phyloP scores from a whole-genome alignment of 2,797 vertebrate genomes.

The Labeo calbasu region DNA sequence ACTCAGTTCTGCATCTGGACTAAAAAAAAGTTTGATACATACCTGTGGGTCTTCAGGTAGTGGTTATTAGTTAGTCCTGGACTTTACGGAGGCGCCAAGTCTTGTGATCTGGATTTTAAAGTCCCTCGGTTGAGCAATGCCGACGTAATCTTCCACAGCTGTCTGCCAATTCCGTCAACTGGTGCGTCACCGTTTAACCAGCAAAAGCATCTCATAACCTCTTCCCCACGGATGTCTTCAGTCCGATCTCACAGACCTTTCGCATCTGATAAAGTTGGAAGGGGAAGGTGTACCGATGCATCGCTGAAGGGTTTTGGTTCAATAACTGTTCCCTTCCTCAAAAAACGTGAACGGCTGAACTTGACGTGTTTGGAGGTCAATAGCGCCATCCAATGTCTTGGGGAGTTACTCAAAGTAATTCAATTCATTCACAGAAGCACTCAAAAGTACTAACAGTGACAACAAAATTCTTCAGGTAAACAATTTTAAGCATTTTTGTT shows the following conservation, averaged over 20 bases:
- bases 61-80: background rate
- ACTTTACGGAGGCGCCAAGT: constrained; percentile 4
- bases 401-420: constrained; percentile 10
- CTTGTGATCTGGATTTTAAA: constrained; percentile 57
- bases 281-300: background rate
- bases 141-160: constrained; percentile 31
- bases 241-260: background rate
- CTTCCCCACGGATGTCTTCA: background rate
- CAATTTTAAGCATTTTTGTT: background rate
- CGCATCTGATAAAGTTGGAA: background rate
- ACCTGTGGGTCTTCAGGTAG: constrained; percentile 1
- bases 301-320: background rate
- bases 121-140: constrained; percentile 8
- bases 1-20: background rate
- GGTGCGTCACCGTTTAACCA: background rate
- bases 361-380: constrained; percentile 3
- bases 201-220: background rate
- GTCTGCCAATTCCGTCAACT: constrained; percentile 24
- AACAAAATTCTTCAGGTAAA: background rate
- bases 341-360: background rate
- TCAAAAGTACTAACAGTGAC: background rate
- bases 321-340: constrained; percentile 15
- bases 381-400: constrained; percentile 42
- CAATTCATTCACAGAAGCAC: background rate
- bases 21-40: background rate